Evolutionary conservation across 2,797 vertebrate species (phyloP).

Genomic region (Danio kyathit): DNA sequence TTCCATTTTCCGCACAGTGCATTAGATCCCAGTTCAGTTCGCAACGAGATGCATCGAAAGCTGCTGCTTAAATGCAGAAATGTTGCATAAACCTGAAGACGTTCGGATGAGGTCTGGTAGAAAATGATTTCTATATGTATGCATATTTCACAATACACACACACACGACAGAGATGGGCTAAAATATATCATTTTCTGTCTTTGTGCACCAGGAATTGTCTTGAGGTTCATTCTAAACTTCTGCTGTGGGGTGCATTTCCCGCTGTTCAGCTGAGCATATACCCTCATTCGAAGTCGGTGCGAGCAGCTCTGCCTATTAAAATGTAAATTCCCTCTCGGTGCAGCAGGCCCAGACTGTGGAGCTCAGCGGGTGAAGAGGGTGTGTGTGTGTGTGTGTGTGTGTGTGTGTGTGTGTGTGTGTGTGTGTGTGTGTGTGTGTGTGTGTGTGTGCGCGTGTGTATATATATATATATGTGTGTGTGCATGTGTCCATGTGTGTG

Average conservation of each 20-base stretch:
- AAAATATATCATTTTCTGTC: conserved; percentile 71
- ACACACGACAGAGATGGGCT: conserved; percentile 46
- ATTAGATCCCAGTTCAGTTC: conserved; percentile 23
- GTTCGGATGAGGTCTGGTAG: conserved; percentile 52
- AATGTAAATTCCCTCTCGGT: conserved; percentile 85
- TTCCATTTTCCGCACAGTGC: not conserved
- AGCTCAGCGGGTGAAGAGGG: conserved; percentile 68
- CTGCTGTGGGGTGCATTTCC: conserved; percentile 80
- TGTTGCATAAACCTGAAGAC: conserved; percentile 53
- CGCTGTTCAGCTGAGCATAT: conserved; percentile 81
- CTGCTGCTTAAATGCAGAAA: conserved; percentile 35
- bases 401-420: conserved; percentile 49
- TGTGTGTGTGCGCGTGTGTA: conserved; percentile 56
- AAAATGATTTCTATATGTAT: conserved; percentile 65
- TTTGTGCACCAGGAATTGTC: conserved; percentile 74
- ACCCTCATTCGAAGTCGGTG: conserved; percentile 78
- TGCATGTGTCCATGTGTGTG: conserved; percentile 65
- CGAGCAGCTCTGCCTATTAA: conserved; percentile 85
- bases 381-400: conserved; percentile 59
- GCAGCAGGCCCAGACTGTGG: conserved; percentile 73
- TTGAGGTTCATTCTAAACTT: conserved; percentile 80
- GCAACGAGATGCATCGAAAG: conserved; percentile 11
- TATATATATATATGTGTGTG: conserved; percentile 52
- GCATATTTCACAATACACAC: conserved; percentile 61
- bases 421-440: conserved; percentile 63